Percentiles rank a stretch among this genome's conserved stretches.
Conservation (phyloP, 2,113 vertebrate genomes). For the Abramis brama region DNA sequence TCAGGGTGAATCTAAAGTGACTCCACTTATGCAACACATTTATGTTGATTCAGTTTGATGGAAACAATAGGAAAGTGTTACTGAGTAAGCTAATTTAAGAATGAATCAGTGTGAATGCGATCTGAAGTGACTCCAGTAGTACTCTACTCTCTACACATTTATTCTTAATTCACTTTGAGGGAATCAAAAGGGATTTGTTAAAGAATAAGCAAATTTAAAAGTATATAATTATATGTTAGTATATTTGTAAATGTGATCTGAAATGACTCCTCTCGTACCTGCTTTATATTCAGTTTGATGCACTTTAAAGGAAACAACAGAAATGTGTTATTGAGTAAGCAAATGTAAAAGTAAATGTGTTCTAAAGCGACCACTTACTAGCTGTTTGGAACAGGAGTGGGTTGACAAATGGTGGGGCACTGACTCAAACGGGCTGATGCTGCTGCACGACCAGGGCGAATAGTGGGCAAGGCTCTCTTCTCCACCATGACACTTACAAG, state of each 20-base stretch:
- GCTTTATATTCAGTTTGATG: neutral
- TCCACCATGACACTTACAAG: slow-evolving; percentile 87
- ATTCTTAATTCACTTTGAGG: neutral
- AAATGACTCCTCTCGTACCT: neutral
- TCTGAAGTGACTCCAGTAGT: neutral
- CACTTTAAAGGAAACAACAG: neutral
- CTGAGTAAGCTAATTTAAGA: neutral
- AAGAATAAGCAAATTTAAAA: neutral
- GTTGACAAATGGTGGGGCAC: slow-evolving; percentile 81
- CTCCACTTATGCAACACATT: neutral
- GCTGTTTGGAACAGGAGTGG: slow-evolving; percentile 83
- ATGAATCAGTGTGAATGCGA: neutral
- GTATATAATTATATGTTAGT: neutral
- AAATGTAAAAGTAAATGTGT: neutral
- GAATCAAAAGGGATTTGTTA: neutral
- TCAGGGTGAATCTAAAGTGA: neutral
- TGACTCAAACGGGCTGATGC: slow-evolving; percentile 88
- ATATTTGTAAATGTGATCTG: neutral
- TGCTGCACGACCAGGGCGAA: slow-evolving; percentile 93
- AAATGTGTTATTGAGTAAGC: neutral
- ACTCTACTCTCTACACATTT: neutral
- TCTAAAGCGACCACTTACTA: slow-evolving; percentile 75
- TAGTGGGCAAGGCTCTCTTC: slow-evolving; percentile 88
- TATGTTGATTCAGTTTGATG: neutral
- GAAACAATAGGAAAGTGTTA: neutral